A percentile compares a stretch with the other conserved stretches of the same genome.
Conservation (phyloP, 2,797 vertebrate genomes). For the Characodon lateralis region DNA sequence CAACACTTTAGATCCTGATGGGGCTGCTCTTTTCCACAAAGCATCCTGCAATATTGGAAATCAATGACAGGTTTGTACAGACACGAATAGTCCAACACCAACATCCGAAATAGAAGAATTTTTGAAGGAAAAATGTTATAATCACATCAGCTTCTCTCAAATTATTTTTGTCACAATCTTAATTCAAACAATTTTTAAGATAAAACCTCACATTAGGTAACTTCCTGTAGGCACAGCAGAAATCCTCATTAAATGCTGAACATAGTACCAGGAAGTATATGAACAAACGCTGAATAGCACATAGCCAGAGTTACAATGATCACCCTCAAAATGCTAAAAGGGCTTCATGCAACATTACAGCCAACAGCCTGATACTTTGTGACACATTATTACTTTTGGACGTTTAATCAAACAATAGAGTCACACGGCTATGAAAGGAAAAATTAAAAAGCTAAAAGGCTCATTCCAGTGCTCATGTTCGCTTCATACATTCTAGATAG, state of each 20-base stretch:
- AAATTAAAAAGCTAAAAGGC: conserved; percentile 3
- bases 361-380: neutral
- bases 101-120: neutral
- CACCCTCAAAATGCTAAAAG: neutral
- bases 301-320: neutral
- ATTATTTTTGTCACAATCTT: too few species aligned
- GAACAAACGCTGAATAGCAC: neutral
- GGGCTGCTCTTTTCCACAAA: neutral
- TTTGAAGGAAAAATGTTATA: neutral
- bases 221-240: neutral
- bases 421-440: conserved; percentile 6
- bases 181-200: too few species aligned
- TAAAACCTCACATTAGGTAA: neutral
- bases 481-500: neutral
- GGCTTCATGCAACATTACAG: neutral
- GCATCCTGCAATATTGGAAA: neutral
- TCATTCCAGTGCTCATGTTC: conserved; percentile 1
- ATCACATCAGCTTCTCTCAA: too few species aligned
- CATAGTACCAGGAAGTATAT: neutral
- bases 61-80: conserved; percentile 1
- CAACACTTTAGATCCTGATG: neutral
- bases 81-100: neutral
- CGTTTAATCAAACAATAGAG: conserved; percentile 10
- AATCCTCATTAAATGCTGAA: neutral
- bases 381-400: conserved; percentile 7